These are phyloP conservation scores for Drosophila ezoana DNA, from an alignment of 2,888 invertebrate species.

Conservation along the genomic window DNA sequence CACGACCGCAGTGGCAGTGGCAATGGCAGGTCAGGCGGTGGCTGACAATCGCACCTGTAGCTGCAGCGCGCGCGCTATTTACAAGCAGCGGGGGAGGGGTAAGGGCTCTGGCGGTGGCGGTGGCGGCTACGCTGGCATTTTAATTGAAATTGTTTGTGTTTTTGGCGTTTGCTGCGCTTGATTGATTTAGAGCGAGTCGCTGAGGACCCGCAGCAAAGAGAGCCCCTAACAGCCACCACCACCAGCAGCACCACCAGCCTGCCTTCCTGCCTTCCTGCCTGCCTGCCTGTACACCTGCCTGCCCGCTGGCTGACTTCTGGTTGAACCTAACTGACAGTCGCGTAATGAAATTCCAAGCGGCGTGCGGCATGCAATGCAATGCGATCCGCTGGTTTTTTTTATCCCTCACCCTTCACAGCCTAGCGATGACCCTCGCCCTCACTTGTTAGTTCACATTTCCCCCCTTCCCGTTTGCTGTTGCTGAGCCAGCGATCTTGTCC, in stretches of 20 bases:
- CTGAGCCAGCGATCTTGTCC: conserved; percentile 72
- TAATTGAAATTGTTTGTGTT: conserved; percentile 80
- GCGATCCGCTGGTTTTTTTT: conserved; percentile 45
- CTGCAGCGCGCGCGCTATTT: conserved; percentile 54
- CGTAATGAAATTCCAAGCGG: conserved; percentile 70
- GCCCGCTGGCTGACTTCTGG: conserved; percentile 64
- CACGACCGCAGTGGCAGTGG: conserved; percentile 63
- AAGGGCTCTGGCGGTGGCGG: background rate
- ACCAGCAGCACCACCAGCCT: conserved; percentile 25
- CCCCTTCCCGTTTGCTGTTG: conserved; percentile 19
- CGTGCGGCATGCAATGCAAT: conserved; percentile 63
- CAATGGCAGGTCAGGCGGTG: conserved; percentile 33
- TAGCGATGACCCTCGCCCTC: conserved; percentile 29
- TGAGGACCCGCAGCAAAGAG: conserved; percentile 60
- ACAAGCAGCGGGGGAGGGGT: conserved; percentile 24
- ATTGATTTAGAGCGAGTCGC: conserved; percentile 80
- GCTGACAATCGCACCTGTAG: conserved; percentile 59
- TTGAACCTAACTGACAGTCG: conserved; percentile 54
- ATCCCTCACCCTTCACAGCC: conserved; percentile 23
- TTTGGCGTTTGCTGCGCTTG: conserved; percentile 73
- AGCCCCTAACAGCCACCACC: conserved; percentile 39
- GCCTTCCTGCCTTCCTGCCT: conserved; percentile 3
- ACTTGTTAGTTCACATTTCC: conserved; percentile 23
- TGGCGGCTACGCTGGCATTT: conserved; percentile 66
- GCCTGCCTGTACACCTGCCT: conserved; percentile 61